Evolutionary conservation across 2,113 vertebrate species (phyloP).

Genomic region (Peucedramus taeniatus): DNA sequence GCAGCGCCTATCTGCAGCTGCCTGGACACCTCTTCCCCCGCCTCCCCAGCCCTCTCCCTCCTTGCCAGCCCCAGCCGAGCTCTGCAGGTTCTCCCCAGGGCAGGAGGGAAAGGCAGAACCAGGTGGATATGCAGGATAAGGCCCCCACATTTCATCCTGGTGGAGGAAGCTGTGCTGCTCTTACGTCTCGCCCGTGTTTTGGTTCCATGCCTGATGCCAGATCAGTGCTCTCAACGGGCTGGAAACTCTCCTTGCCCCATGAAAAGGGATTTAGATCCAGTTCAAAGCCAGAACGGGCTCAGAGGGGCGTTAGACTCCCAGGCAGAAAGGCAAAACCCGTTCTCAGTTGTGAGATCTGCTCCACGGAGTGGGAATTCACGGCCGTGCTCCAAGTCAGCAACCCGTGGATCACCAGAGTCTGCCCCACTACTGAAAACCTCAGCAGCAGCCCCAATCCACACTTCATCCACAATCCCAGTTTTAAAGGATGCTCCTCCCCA

Average conservation of each 20-base stretch:
- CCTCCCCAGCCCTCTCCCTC: not conserved
- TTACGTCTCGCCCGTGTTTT: accelerated
- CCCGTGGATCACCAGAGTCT: accelerated
- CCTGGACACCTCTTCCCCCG: not conserved
- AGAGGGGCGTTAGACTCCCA: accelerated
- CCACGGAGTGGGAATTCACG: accelerated
- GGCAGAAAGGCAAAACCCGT: not conserved
- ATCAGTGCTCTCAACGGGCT: not conserved
- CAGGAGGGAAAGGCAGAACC: not conserved
- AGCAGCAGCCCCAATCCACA: not conserved
- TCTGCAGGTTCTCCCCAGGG: not conserved
- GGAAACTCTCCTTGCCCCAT: not conserved
- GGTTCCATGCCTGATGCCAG: not conserved
- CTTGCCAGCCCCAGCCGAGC: not conserved
- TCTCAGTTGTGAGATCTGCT: not conserved
- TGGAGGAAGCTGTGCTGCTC: not conserved
- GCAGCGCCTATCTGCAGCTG: not conserved
- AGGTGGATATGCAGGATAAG: not conserved
- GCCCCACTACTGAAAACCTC: not conserved
- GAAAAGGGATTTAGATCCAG: not conserved
- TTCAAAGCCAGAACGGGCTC: not conserved
- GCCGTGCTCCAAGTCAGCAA: not conserved
- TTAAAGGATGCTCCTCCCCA: not conserved
- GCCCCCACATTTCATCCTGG: not conserved
- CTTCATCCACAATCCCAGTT: not conserved